Base-by-base conservation (phyloP, 2,113 vertebrate species). In the Chaetodon trifascialis region DNA sequence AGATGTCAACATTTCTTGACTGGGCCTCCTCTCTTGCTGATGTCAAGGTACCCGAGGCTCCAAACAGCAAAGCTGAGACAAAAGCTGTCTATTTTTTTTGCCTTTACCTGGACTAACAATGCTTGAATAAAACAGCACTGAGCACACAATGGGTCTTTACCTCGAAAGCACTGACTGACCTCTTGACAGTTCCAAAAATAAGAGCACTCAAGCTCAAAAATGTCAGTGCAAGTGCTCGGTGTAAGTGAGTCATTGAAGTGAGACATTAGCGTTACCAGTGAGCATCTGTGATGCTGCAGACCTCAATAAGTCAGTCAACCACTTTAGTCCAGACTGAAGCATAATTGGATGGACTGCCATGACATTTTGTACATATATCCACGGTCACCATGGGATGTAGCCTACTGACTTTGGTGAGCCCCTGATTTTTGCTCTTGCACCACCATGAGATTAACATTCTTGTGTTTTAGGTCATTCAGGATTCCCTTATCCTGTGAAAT, bases 201-300 rank as follows among this genome's bases (percentile, higher is more conserved):
- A 73, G 63, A 67, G 62, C 72, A 76, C 71, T 89, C 63, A 46
- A 44, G 64, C 46, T 73, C 52, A 19, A 77, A 70, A 10, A 16
- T 51, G n/a, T 55, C 25, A 19, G n/a, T 47, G 19, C 5, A 86
- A 76, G 38, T 65, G 68, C 25, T 66, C 40, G 1, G 17, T 4
- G 47, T 9, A 67, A 80, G 30, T 73, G 56, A 87, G 58, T 89
- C 38, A 82, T 14, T 14, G 1, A 49, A 40, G 55, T 25, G 46
- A 40, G 19, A 54, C 23, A 4, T 19, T 47, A 19, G n/a, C 7
- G 15, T 67, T 12, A 51, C 11, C 25, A 36, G 38, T 38, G 17
- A n/a, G n/a, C 34, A 76, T 46, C 40, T 40, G 34, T 30, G 36
- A 23, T 8, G 5, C 11, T 12, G 42, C 2, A 19, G 30, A 42